Percentiles rank a stretch among this genome's conserved stretches.
Evolutionary conservation across 1,140 invertebrate species (phyloP).

Genomic region (Oedothorax gibbosus): DNA sequence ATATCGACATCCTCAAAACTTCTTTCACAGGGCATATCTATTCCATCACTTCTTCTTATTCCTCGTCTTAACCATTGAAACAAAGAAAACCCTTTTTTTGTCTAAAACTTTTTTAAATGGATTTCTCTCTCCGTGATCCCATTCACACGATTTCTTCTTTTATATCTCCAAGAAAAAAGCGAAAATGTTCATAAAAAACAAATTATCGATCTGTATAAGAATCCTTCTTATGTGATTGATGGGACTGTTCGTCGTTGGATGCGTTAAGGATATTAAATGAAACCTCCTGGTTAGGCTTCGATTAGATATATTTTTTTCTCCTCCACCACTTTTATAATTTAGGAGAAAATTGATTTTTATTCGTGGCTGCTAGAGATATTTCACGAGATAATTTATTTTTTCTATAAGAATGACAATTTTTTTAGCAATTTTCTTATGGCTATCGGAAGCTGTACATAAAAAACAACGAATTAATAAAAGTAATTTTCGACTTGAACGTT

Average conservation of each 20-base stretch:
- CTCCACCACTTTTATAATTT: constrained; percentile 53
- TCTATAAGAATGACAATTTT: not conserved
- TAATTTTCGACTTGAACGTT: not conserved
- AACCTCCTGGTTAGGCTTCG: constrained; percentile 46
- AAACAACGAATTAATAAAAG: constrained; percentile 6
- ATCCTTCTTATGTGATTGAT: constrained; percentile 56
- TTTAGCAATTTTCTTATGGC: not conserved
- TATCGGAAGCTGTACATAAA: not conserved
- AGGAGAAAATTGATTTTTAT: constrained; percentile 58
- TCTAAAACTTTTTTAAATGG: constrained; percentile 22
- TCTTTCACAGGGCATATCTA: too few relatives aligned
- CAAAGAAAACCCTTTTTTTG: constrained; percentile 36
- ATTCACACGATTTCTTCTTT: constrained; percentile 36
- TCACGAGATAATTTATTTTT: constrained; percentile 42
- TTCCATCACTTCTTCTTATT: not conserved
- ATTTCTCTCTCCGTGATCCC: constrained; percentile 12
- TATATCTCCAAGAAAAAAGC: constrained; percentile 10
- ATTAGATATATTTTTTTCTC: constrained; percentile 17
- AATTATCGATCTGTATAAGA: constrained; percentile 50
- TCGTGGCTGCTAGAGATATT: constrained; percentile 22
- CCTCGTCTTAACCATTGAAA: constrained; percentile 30
- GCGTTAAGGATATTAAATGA: constrained; percentile 57
- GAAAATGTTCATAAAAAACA: constrained; percentile 46
- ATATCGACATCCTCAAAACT: too few relatives aligned
- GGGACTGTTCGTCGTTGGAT: constrained; percentile 27